These are phyloP conservation scores for Ligdia adustata DNA, from an alignment of 2,888 invertebrate species.

Conservation along the genomic window DNA sequence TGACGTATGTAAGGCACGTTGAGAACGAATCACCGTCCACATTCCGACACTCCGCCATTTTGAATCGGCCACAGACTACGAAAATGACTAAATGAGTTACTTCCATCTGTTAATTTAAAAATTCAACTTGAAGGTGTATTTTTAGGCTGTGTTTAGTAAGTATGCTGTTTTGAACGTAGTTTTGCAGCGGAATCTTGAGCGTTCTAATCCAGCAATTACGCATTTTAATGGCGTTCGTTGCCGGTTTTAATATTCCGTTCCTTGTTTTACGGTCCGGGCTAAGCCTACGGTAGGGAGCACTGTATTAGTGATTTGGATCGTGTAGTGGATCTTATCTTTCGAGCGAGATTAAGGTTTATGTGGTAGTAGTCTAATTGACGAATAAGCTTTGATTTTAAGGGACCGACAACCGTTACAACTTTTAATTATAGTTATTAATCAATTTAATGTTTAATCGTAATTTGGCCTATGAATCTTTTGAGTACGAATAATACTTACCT, in stretches of 20 bases:
- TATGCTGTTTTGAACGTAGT: constrained; percentile 49
- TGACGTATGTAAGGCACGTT: constrained; percentile 80
- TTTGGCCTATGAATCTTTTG: too few species aligned
- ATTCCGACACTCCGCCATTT: constrained; percentile 56
- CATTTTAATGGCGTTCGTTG: constrained; percentile 81
- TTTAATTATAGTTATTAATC: too few species aligned
- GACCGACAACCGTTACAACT: too few species aligned
- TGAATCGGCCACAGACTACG: constrained; percentile 55
- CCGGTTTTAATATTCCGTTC: constrained; percentile 80
- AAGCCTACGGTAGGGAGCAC: constrained; percentile 37
- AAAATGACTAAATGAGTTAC: constrained; percentile 8
- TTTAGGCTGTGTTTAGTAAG: constrained; percentile 45
- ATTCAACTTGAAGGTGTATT: constrained; percentile 1
- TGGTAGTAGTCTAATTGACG: neutral
- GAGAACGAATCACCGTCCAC: constrained; percentile 61
- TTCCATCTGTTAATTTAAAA: constrained; percentile 2
- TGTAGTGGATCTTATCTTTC: constrained; percentile 22
- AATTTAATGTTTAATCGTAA: too few species aligned
- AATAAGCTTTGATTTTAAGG: neutral
- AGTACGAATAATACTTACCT: too few species aligned
- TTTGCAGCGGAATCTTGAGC: constrained; percentile 75
- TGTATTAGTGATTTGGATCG: constrained; percentile 20
- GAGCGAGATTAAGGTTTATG: constrained; percentile 5
- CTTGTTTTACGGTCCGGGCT: constrained; percentile 75
- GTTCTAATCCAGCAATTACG: constrained; percentile 82